phyloP scores from a whole-genome alignment of 30 jellyfish, hydroid and myxozoan species.

The Haliclystus octoradiatus region DNA sequence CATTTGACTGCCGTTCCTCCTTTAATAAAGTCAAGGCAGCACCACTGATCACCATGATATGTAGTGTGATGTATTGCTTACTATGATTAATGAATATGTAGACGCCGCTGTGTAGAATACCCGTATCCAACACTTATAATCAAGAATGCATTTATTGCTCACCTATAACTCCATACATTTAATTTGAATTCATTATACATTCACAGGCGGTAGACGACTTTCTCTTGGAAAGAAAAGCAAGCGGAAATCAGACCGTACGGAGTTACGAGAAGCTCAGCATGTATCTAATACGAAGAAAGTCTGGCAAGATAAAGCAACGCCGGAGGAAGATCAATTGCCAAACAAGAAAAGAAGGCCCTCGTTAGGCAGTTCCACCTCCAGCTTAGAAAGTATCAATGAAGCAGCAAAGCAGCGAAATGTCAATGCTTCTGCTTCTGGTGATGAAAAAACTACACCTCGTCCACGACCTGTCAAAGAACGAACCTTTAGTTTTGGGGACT shows the following conservation, averaged over 20 bases:
- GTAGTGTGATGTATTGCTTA: no score
- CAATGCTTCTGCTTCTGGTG: neutral
- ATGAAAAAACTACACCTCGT: neutral
- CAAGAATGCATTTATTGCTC: no score
- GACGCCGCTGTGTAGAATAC: no score
- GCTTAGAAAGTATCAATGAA: neutral
- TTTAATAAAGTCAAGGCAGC: no score
- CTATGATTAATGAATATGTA: no score
- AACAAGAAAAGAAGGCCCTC: neutral
- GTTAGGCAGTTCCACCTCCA: neutral
- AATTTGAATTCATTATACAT: no score
- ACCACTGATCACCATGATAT: no score
- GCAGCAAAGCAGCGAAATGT: neutral
- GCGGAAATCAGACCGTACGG: constrained; percentile 71
- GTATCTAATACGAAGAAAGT: constrained; percentile 69
- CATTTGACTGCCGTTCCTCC: no score
- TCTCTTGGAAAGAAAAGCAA: constrained; percentile 8
- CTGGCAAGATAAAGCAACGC: constrained; percentile 56
- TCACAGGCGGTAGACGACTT: neutral
- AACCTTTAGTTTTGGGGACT: neutral
- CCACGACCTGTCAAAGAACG: neutral
- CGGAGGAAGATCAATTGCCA: neutral
- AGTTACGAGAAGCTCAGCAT: constrained; percentile 51
- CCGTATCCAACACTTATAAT: no score
- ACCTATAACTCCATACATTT: no score